Conservation (phyloP, 1,140 invertebrate species). For the Amphibalanus amphitrite region DNA sequence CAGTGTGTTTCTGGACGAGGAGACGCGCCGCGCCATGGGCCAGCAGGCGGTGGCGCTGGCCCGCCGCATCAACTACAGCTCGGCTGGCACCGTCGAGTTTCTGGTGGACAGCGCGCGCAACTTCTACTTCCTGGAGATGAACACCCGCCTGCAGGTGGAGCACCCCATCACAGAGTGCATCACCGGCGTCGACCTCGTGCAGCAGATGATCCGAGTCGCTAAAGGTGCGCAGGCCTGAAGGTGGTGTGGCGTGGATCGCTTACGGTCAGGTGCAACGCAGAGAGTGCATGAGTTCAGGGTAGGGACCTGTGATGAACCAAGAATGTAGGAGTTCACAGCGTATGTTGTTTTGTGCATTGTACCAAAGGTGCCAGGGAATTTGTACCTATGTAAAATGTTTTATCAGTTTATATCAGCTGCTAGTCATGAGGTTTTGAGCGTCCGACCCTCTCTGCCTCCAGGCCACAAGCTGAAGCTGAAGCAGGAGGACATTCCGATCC, state of each 20-base stretch:
- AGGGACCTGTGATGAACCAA: no score
- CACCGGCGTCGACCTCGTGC: slow-evolving; percentile 45
- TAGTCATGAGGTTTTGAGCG: no score
- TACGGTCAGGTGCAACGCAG: no score
- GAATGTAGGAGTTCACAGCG: no score
- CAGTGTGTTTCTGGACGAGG: slow-evolving; percentile 39
- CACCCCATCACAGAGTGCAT: slow-evolving; percentile 57
- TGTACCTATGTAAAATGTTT: no score
- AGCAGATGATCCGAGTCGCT: slow-evolving; percentile 48
- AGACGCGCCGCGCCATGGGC: slow-evolving; percentile 42
- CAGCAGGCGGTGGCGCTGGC: slow-evolving; percentile 42
- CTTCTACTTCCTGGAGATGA: slow-evolving; percentile 64
- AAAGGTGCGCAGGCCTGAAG: slow-evolving; percentile 32
- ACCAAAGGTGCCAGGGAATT: no score
- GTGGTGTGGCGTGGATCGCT: no score
- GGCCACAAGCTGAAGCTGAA: slow-evolving; percentile 32
- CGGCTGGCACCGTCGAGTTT: slow-evolving; percentile 59
- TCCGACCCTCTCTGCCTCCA: slow-evolving; percentile 20
- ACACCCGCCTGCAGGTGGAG: slow-evolving; percentile 55
- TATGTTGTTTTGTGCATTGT: no score
- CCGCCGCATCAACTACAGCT: slow-evolving; percentile 43
- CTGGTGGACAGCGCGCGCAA: slow-evolving; percentile 44
- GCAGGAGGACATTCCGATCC: slow-evolving; percentile 32
- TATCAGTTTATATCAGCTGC: no score
- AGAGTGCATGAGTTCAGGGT: no score